Evolutionary conservation across 1,140 invertebrate genomes (phyloP).

Genomic region (Ctenoplectra terminalis): DNA sequence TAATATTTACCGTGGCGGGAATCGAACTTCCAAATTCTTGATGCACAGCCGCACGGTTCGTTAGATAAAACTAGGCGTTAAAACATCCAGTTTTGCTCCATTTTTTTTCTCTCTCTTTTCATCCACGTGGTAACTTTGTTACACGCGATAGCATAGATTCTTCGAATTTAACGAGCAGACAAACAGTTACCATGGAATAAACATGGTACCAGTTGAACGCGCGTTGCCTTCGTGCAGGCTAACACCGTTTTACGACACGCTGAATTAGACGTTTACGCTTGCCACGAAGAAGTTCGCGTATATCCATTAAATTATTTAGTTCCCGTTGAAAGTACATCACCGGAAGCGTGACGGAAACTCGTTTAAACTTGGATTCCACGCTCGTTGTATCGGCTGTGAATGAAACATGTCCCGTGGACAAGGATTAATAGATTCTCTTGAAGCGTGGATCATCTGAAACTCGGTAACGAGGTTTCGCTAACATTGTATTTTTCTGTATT

Average conservation of each 20-base stretch:
- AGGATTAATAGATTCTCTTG: not conserved
- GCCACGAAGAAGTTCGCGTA: not conserved
- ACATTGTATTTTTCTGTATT: not conserved
- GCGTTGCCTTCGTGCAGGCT: not conserved
- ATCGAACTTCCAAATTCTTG: no score
- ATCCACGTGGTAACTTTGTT: not conserved
- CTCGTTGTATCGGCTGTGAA: not conserved
- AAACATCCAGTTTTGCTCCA: no score
- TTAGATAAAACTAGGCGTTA: no score
- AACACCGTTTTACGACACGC: not conserved
- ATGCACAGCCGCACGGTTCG: no score
- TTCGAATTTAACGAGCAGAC: not conserved
- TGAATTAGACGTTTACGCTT: not conserved
- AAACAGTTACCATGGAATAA: not conserved
- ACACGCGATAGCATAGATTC: not conserved
- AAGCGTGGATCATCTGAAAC: not conserved
- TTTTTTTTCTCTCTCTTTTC: not conserved
- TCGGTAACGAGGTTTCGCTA: not conserved
- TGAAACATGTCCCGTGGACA: not conserved
- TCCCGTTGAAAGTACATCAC: not conserved
- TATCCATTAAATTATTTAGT: constrained; percentile 27
- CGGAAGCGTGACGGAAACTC: constrained; percentile 7
- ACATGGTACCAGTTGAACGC: not conserved
- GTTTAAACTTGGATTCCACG: constrained; percentile 27
- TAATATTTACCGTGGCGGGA: no score